Evolutionary conservation across 2,797 vertebrate genomes (phyloP), one percentile per base, ranked within the genome.

Genomic region (Salmo trutta): DNA sequence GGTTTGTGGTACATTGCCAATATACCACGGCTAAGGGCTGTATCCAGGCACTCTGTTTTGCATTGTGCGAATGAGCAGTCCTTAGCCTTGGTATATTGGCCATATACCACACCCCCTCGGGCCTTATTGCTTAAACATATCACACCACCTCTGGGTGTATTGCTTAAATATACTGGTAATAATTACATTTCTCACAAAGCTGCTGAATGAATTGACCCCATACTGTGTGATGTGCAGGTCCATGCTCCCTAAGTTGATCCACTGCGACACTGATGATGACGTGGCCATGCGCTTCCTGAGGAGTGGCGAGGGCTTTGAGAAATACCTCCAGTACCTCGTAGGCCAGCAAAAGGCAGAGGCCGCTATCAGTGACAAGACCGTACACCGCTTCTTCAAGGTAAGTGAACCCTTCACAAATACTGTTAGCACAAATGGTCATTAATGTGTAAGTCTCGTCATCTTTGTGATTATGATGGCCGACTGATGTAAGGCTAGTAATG

Each of bases 351-450:
- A 94, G 88, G 98, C 98, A 0, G 96, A 98, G 90, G 93, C 96
- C 0, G 78, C 95, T 1, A 83, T 98, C 7, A 93, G 97, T 82
- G 96, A 96, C 88, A 97, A 95, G 65, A 88, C 92, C 0, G 91
- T 98, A 54, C 97, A 99, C 84, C 94, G 92, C 52, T 99, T 97
- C 93, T 99, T 98, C 83, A 99, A 97, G 95, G 98, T 99, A 79
- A 83, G 66, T 68, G 31, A 31, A 17, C 5, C 66, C 29, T 36
- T 33, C 21, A 33, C 59, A 64, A 4, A 24, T 24, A 21, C 41
- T 47, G 41, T 47, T 47, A 47, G 41, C 41, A 47, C 41, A 47
- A 14, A 12, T 14, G 41, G 41, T 47, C 2, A 47, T 47, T 47
- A 14, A 47, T 47, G 41, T 47, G 10, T 47, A 47, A 47, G 41